A percentile compares a stretch with the other conserved stretches of the same genome.
Conservation (phyloP, 1,140 invertebrate species). For the Ganaspis sp. region DNA sequence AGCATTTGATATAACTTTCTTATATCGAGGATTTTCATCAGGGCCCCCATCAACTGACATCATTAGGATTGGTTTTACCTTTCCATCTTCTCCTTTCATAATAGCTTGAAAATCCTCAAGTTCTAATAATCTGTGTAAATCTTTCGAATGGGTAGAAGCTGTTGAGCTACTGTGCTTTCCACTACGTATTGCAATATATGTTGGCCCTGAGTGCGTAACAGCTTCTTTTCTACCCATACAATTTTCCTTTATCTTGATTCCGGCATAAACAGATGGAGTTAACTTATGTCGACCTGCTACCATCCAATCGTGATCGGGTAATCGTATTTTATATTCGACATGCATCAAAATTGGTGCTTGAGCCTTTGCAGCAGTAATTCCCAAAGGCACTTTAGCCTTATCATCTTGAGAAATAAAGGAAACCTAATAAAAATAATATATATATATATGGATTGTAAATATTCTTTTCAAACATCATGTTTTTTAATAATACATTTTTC, state of each 20-base stretch:
- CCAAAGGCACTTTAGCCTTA: constrained; percentile 71
- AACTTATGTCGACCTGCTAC: constrained; percentile 66
- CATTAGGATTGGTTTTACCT: constrained; percentile 40
- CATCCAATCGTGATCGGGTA: constrained; percentile 74
- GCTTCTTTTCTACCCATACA: constrained; percentile 50
- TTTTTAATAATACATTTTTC: no score
- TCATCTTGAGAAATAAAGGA: constrained; percentile 42
- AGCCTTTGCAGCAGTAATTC: constrained; percentile 69
- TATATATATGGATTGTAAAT: no score
- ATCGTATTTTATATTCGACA: constrained; percentile 65
- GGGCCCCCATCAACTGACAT: constrained; percentile 57
- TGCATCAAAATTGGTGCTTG: constrained; percentile 67
- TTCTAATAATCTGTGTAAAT: background rate
- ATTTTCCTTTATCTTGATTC: constrained; percentile 55
- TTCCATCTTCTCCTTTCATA: constrained; percentile 40
- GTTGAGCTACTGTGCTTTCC: constrained; percentile 61
- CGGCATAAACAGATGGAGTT: constrained; percentile 67
- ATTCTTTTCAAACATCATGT: no score
- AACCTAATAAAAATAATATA: background rate
- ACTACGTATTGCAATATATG: constrained; percentile 67
- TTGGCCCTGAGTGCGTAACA: constrained; percentile 69
- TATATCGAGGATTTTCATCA: constrained; percentile 72
- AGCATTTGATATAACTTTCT: constrained; percentile 60
- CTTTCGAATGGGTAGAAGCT: constrained; percentile 33
- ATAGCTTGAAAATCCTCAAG: constrained; percentile 50